phyloP scores from a whole-genome alignment of 1,140 invertebrate genomes.

The Euura saliciscinereae region DNA sequence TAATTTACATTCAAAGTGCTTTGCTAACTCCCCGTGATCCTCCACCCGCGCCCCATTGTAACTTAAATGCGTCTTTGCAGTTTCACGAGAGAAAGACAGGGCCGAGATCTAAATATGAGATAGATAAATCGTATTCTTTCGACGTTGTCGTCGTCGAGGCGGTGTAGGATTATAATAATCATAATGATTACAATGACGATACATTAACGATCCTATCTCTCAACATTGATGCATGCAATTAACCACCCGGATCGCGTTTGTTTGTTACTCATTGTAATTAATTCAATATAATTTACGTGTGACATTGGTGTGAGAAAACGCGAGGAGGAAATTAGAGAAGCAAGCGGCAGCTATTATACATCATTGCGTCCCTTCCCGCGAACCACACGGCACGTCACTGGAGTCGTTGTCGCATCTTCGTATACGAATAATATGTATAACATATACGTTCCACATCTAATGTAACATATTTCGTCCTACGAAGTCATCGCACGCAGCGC shows the following conservation, averaged over 20 bases:
- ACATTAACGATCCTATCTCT: background rate
- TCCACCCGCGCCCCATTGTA: background rate
- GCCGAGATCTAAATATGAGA: background rate
- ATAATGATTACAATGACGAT: background rate
- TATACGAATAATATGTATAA: too few relatives aligned
- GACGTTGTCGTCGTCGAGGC: too few relatives aligned
- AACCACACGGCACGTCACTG: too few relatives aligned
- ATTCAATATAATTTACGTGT: slow-evolving; percentile 31
- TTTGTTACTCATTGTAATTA: slow-evolving; percentile 20
- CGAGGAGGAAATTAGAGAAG: slow-evolving; percentile 7
- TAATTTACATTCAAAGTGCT: slow-evolving; percentile 41
- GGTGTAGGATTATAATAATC: too few relatives aligned
- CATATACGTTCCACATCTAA: too few relatives aligned
- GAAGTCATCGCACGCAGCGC: too few relatives aligned
- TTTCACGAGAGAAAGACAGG: background rate
- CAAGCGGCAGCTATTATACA: background rate
- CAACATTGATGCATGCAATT: slow-evolving; percentile 29
- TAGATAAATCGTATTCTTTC: too few relatives aligned
- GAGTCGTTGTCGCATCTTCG: too few relatives aligned
- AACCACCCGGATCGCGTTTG: slow-evolving; percentile 18
- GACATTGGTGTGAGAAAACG: slow-evolving; percentile 20
- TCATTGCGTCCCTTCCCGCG: background rate
- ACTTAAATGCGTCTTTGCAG: slow-evolving; percentile 2
- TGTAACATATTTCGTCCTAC: too few relatives aligned
- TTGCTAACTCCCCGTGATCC: slow-evolving; percentile 30